A percentile compares a stretch with the other conserved stretches of the same genome.
Evolutionary conservation across 2,113 vertebrate genomes (phyloP).

Genomic region (Dicentrarchus labrax): DNA sequence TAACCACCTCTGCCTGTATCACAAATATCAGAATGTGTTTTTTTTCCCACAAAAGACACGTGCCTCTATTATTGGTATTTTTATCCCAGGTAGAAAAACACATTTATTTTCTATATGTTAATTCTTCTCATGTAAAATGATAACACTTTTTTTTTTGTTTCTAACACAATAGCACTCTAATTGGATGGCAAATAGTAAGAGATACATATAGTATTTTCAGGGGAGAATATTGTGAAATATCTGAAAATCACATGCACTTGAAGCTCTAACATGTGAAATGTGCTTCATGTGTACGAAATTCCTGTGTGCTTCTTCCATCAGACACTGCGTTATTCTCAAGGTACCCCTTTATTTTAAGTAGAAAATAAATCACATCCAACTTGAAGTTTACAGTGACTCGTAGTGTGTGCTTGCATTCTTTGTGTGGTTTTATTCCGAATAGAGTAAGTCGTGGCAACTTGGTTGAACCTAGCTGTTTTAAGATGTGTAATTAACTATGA

Average conservation of each 20-base stretch:
- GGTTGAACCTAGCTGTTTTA: constrained; percentile 18
- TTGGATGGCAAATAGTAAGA: not conserved
- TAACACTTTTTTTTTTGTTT: too few species aligned
- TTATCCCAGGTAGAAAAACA: not conserved
- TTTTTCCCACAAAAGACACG: not conserved
- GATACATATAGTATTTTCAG: not conserved
- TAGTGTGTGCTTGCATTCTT: not conserved
- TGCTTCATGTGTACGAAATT: too few species aligned
- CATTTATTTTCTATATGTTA: not conserved
- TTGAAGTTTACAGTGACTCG: not conserved
- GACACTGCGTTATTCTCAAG: too few species aligned
- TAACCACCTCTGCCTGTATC: not conserved
- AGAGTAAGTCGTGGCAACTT: constrained; percentile 7
- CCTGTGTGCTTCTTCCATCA: too few species aligned
- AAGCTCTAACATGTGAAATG: too few species aligned
- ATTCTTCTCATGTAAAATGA: not conserved
- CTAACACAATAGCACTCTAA: not conserved
- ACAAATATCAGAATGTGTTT: not conserved
- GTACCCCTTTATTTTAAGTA: not conserved
- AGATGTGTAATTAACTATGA: constrained; percentile 23
- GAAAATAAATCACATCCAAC: not conserved
- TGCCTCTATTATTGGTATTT: too few species aligned
- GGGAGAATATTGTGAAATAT: not conserved
- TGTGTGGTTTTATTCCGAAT: not conserved
- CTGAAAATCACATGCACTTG: too few species aligned